Base-by-base conservation (phyloP, 2,797 vertebrate species). In the Pipistrellus nathusii region DNA sequence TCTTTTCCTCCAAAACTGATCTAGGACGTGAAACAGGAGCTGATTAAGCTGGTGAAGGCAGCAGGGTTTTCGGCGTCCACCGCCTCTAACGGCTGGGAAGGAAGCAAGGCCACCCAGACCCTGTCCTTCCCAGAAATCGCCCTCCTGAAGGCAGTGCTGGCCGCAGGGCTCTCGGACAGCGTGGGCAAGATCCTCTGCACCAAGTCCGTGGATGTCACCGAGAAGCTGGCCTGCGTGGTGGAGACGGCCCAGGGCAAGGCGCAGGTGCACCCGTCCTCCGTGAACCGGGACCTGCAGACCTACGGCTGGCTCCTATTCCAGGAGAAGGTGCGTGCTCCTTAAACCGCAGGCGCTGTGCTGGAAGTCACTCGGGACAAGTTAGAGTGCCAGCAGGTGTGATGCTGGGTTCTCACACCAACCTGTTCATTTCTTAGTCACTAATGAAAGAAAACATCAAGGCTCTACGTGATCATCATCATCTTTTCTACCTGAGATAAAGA, bases 251-350 rank as follows among this genome's bases (percentile, higher is more conserved):
- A 99, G 90, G 99, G 99, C 87, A 99, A 98, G 97, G 99, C 99
- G 0, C 99, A 99, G 96, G 99, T 99, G 73, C 99, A 99, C 97
- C 99, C 99, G 0, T 99, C 99, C 1, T 99, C 99, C 4, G 99
- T 99, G n/a, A 99, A 99, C 97, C 98, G 99, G 85, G 99, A 99
- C 96, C 98, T 99, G 80, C 99, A 99, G 97, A 99, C 98, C 0
- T 98, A 99, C 0, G 99, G 99, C 85, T 99, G 99, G 99, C 98
- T 99, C 81, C 98, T 99, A 55, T 99, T 99, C 98, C 99, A 99
- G 97, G 99, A 99, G 96, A 99, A 99, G 98, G 98, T 98, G n/a
- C 44, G 8, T 32, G 18, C 25, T 90, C 23, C 30, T 75, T 76
- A 72, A 71, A 75, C 38, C 77, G 48, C 32, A 15, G 30, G 6